Percentiles rank a stretch among this genome's conserved stretches.
These are phyloP conservation scores for Resseliella maxima DNA, from an alignment of 2,888 invertebrate genomes.

Conservation along the genomic window DNA sequence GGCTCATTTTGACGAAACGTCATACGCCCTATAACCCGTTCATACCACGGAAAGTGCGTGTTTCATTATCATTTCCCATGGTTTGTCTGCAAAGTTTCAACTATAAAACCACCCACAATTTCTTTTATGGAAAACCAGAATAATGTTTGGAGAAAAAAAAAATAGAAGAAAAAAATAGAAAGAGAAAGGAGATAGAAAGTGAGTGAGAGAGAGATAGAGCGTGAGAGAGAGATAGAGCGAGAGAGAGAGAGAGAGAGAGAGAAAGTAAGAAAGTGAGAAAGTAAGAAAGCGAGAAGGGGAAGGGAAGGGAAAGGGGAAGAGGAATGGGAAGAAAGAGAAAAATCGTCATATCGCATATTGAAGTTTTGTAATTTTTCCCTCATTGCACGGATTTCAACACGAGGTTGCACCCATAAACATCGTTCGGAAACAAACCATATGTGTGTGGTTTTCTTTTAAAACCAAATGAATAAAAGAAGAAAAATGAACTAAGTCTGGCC, in stretches of 20 bases:
- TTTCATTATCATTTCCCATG: constrained; percentile 49
- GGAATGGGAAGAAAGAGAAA: too few relatives aligned
- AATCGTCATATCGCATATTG: too few relatives aligned
- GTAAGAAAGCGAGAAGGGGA: too few relatives aligned
- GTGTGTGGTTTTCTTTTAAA: constrained; percentile 5
- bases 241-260: too few relatives aligned
- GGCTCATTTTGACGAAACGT: not conserved
- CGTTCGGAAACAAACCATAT: not conserved
- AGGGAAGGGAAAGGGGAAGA: too few relatives aligned
- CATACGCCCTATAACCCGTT: constrained; percentile 5
- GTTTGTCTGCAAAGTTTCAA: constrained; percentile 49
- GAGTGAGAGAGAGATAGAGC: too few relatives aligned
- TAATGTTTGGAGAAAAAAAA: not conserved
- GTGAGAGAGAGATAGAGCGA: too few relatives aligned
- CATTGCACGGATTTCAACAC: not conserved
- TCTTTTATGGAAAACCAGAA: not conserved
- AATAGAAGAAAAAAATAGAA: not conserved
- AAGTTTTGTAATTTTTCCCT: constrained; percentile 37
- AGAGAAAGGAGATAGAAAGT: not conserved
- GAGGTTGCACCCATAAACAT: not conserved
- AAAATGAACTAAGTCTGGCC: constrained; percentile 22
- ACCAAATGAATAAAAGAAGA: too few relatives aligned
- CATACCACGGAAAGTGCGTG: constrained; percentile 21
- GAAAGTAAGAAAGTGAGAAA: too few relatives aligned
- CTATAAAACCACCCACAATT: not conserved